Evolutionary conservation across 2,113 vertebrate species (phyloP), one percentile per base, ranked within the genome.

Genomic region (Jacana jacana): DNA sequence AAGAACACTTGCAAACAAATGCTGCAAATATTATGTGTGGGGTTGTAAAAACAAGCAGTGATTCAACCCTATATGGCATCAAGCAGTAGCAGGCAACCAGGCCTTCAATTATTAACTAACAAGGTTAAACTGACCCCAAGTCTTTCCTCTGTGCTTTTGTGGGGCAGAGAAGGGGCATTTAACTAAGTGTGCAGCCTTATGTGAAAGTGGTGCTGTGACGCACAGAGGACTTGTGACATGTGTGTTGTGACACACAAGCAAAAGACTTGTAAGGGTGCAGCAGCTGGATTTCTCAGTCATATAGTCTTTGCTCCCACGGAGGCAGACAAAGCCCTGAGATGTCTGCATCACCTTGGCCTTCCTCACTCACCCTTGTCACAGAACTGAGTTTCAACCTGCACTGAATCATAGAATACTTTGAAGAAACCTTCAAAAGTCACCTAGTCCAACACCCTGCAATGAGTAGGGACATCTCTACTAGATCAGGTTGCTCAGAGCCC

Each of bases 101-200:
- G 30, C 24, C 78, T 94, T 94, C 88, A 95, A 86, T 91, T 54
- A 95, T 95, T 97, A 94, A 93, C 91, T 85, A 76, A 68, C 0
- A 2, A 78, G 58, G 46, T 49, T 80, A 35, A 80, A 35, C 19
- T 69, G 48, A 84, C 48, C 69, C 40, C 49, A 79, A 30, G 24
- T 15, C 39, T 85, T 91, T 79, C 25, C 31, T 57, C 49, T 3
- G 5, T 27, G 39, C 31, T 35, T 54, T 10, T 2, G 6, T 61
- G 46, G 80, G 40, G 42, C 6, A 2, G 73, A 75, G 30, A 55
- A 30, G 55, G 31, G 27, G 13, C 20, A 75, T 61, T 81, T 73
- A 68, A 55, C 42, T 0, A 8, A 39, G 25, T 7, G 11, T 25
- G 24, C 30, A 80, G 33, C 1, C 6, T 42, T n/a, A 14, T 22